Conservation (phyloP, 2,113 vertebrate species). For the Microcebus murinus region DNA sequence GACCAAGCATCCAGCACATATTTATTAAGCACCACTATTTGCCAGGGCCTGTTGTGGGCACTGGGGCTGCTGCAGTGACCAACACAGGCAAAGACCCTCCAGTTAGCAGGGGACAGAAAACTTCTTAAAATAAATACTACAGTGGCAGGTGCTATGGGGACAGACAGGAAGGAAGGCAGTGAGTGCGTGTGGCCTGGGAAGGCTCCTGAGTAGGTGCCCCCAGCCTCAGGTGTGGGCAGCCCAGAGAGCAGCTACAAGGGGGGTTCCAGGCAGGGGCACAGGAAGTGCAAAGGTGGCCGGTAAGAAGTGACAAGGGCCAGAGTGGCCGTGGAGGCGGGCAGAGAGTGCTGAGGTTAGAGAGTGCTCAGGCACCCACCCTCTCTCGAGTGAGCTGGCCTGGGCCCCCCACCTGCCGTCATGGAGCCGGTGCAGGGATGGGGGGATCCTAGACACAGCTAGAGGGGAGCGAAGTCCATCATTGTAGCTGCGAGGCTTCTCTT, state of each 20-base stretch:
- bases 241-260: too few species aligned
- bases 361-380: too few species aligned
- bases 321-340: background rate
- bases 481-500: too few species aligned
- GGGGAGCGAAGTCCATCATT: too few species aligned
- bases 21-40: background rate
- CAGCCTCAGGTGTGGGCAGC: rapidly evolving
- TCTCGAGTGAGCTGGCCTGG: too few species aligned
- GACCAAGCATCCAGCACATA: too few species aligned
- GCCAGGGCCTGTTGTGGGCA: background rate
- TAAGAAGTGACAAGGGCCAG: background rate
- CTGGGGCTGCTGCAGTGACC: background rate
- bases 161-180: background rate
- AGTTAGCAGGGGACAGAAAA: background rate
- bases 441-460: too few species aligned
- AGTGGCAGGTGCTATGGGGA: background rate
- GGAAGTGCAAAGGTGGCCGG: background rate
- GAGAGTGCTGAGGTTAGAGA: too few species aligned
- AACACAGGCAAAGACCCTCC: background rate
- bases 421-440: too few species aligned
- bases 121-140: background rate
- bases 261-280: background rate
- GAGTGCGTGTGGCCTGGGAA: background rate
- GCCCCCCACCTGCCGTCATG: too few species aligned
- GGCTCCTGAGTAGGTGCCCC: background rate